Evolutionary conservation across 2,797 vertebrate species (phyloP), one percentile per base, ranked within the genome.

Genomic region (Loris lydekkerianus): DNA sequence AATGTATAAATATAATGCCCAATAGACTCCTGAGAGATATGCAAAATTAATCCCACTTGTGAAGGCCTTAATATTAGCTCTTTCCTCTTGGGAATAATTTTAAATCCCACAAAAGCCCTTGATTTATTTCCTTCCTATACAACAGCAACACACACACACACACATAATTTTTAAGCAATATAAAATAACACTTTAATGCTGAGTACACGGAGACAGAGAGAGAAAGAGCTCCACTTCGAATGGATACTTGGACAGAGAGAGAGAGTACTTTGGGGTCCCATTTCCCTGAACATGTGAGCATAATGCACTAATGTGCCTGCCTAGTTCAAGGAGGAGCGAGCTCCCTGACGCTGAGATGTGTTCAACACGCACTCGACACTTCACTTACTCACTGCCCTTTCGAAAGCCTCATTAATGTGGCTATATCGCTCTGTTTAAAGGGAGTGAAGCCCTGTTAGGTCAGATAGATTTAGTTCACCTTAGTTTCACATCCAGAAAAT

Each of bases 31-130:
- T 97, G 97, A 98, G 98, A 98, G 98, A 98, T 97, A 97, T 40
- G 98, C 95, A 96, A 98, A 98, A 98, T 98, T 98, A 98, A 98
- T 98, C 98, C 98, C 98, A 98, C 98, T 98, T 98, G 98, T 98
- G 97, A 98, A 98, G 98, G 98, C 95, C 98, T 98, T 98, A 98
- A 98, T 98, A 98, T 98, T 97, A 98, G 98, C 97, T 98, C 96
- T 97, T 98, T 97, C 97, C 98, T 98, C 98, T 92, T 98, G 98
- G 98, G 98, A 98, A 97, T 95, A 97, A 97, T 98, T 98, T 98
- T 97, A 98, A 98, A 98, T 98, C 98, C 98, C 98, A 98, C 98
- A 98, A 98, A 98, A 98, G 97, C 97, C 97, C 97, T 95, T 97
- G 97, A 98, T 98, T 98, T 98, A 98, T 98, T 98, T 98, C 95